phyloP scores from a whole-genome alignment of 2,888 invertebrate species.

The Altica lythri region DNA sequence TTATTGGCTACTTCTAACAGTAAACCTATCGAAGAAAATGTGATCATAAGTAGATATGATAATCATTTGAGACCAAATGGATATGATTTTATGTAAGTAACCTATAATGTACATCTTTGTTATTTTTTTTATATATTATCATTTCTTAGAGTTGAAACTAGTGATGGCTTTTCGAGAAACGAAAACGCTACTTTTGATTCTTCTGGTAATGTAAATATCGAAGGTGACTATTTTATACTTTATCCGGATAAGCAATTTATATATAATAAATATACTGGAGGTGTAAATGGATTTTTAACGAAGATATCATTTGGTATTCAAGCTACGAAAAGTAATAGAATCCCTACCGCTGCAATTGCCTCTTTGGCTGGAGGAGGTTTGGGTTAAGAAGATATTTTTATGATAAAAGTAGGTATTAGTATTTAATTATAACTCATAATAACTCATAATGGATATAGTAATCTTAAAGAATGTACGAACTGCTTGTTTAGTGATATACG shows the following conservation, averaged over 20 bases:
- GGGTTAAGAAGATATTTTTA: no score
- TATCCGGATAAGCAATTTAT: conserved; percentile 7
- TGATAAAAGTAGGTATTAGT: no score
- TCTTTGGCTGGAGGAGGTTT: conserved; percentile 6
- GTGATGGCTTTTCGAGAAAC: not conserved
- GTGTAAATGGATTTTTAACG: not conserved
- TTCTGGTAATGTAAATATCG: not conserved
- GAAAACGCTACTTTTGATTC: conserved; percentile 7
- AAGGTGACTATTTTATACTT: conserved; percentile 3
- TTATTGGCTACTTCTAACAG: no score
- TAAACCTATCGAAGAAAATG: no score
- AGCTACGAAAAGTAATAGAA: not conserved
- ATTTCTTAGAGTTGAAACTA: conserved; percentile 7
- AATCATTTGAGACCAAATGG: not conserved
- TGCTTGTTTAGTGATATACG: no score
- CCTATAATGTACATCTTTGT: not conserved
- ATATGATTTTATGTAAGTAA: conserved; percentile 2
- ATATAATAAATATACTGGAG: not conserved
- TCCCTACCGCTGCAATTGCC: not conserved
- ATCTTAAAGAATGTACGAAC: no score
- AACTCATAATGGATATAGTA: no score
- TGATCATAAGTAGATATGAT: no score
- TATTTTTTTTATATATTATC: not conserved
- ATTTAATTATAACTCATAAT: no score
- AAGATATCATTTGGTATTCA: not conserved